Evolutionary conservation across 2,113 vertebrate species (phyloP).

Genomic region (Ochotona curzoniae): DNA sequence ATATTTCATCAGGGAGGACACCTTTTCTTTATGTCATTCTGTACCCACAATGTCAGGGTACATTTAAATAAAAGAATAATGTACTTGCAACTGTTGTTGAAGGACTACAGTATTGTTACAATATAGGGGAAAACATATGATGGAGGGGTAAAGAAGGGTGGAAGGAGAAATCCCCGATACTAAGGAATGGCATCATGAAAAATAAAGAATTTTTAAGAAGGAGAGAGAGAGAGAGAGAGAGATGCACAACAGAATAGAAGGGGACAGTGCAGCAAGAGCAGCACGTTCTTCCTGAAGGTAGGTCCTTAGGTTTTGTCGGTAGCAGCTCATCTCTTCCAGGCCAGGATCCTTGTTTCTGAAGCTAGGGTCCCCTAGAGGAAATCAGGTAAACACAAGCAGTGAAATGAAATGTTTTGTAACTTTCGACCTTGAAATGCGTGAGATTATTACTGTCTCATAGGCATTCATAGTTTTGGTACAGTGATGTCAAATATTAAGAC

Average conservation of each 20-base stretch:
- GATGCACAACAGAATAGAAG: no score
- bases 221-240: no score
- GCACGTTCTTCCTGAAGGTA: rapidly evolving
- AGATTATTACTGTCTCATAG: neutral
- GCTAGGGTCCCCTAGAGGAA: neutral
- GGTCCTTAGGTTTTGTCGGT: neutral
- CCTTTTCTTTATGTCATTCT: neutral
- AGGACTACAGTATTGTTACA: no score
- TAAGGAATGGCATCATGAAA: no score
- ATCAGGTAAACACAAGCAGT: neutral
- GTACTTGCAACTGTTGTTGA: no score
- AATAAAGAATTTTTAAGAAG: no score
- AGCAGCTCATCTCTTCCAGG: neutral
- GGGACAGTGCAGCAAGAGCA: neutral
- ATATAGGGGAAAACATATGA: no score
- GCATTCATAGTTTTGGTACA: no score
- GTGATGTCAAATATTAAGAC: neutral
- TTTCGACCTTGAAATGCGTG: neutral
- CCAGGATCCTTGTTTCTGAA: neutral
- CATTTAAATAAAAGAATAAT: no score
- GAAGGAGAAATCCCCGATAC: no score
- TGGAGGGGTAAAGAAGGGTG: no score
- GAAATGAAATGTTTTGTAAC: neutral
- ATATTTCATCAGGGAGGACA: neutral
- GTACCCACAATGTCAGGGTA: no score